Base-by-base conservation (phyloP, 1,140 invertebrate genomes). In the Periplaneta americana region DNA sequence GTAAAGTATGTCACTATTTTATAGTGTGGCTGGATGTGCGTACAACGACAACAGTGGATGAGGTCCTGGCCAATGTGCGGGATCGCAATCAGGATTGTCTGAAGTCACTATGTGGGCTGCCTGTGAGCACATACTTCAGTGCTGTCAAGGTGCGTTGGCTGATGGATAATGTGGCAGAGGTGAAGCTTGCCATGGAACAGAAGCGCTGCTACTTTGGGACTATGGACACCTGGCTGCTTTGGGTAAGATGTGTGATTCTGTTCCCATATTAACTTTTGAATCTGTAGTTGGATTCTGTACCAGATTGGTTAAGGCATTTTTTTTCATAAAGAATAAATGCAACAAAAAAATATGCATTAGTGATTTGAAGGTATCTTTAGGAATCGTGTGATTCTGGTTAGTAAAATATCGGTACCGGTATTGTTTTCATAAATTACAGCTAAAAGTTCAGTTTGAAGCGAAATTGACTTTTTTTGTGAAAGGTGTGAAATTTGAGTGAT, bases 121-220 rank as follows among this genome's bases (percentile, higher is more conserved):
- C 98, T 4, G 91, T 99, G 75, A 96, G 96, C 32, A 96, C 98
- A 0, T 99, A 99, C 89, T 99, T 99, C 88, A 98, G 96, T 88
- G 98, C 97, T 9, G 90, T 96, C 0, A 96, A 96, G 90, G 89
- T 99, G 32, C 91, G 94, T 83, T 99, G 98, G 98, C 89, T 99
- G 9, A 92, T 97, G 31, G 95, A 99, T 85, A 98, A 99, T 89
- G 92, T 97, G 37, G 90, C 93, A 15, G 90, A 90, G 57, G 95
- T 99, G 0, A 92, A 92, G 84, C 89, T 93, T 84, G 95, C 97
- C 0, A 92, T 97, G 84, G 90, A 93, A 57, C 92, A 94, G 78
- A 91, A 92, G 6, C 92, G 90, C 36, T 97, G 96, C 87, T 89
- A 94, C 83, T 98, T 99, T 90, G 98, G 98, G 11, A 99, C 97